A percentile compares a stretch with the other conserved stretches of the same genome.
These are phyloP conservation scores for Anorthoa munda DNA, from an alignment of 2,888 invertebrate genomes.

Conservation along the genomic window DNA sequence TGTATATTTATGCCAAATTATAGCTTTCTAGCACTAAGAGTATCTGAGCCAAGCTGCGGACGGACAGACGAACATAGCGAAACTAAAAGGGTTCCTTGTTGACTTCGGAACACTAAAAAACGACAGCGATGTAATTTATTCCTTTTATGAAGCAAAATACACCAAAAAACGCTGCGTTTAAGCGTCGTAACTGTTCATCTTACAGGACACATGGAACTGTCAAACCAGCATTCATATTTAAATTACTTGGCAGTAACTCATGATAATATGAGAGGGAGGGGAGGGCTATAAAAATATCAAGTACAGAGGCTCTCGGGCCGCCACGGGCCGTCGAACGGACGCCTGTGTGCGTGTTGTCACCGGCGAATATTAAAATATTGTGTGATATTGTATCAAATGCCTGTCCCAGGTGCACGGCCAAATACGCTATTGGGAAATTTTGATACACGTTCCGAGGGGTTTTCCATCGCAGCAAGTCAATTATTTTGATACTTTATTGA, in stretches of 20 bases:
- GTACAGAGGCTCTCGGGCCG: conserved; percentile 75
- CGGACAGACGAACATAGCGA: no score
- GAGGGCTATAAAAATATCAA: conserved; percentile 88
- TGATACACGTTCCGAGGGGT: conserved; percentile 52
- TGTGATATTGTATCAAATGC: conserved; percentile 72
- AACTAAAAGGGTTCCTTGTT: no score
- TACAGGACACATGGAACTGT: conserved; percentile 80
- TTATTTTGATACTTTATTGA: conserved; percentile 48
- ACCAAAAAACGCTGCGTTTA: background rate
- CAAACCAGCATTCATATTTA: conserved; percentile 86
- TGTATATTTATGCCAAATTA: no score
- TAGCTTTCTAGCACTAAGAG: no score
- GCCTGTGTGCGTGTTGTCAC: conserved; percentile 74
- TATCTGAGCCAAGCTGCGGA: no score
- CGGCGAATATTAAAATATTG: conserved; percentile 82
- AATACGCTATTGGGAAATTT: conserved; percentile 68
- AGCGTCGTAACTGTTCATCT: conserved; percentile 68
- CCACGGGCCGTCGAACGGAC: conserved; percentile 67
- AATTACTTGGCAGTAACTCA: conserved; percentile 87
- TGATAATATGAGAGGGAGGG: conserved; percentile 77
- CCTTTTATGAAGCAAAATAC: background rate
- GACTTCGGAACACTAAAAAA: no score
- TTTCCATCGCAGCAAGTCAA: conserved; percentile 40
- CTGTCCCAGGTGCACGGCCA: conserved; percentile 70
- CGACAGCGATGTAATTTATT: background rate